Base-by-base conservation (phyloP, 1,140 invertebrate genomes). In the Hyles vespertilio region DNA sequence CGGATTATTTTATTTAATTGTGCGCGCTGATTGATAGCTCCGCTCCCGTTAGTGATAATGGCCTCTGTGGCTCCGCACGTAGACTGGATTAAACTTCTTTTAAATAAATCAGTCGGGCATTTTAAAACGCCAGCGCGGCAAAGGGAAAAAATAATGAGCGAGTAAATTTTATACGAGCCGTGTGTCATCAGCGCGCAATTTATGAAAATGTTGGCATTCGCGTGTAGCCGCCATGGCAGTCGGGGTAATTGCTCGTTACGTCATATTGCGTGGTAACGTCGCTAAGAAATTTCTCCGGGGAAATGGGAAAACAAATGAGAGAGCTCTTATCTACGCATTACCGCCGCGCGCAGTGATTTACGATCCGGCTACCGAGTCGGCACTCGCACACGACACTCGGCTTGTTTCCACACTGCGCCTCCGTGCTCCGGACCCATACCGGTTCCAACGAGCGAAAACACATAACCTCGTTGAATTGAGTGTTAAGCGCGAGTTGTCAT, bases 311-410 rank as follows among this genome's bases (percentile, higher is more conserved):
- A 84, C 80, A 87, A 86, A 84, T 83, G 77, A 80, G 79, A 78
- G 76, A 75, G 74, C 73, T 84, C 71, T 84, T 84, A 81, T 84
- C 81, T 83, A 79, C 79, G 79, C 81, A 81, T 86, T 81, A 84
- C 76, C 74, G 74, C 56, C 66, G 77, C 69, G 72, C 74, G 57
- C 69, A 56, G 76, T 84, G 79, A 85, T 84, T 85, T 85, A 85
- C 73, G 80, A 83, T 51, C 63, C 63, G 68, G 74, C 79, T 78
- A 75, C 79, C 67, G 59, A 51, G 36, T 40, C 36, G 36, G 36
- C 36, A 63, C 73, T 67, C 60, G 63, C 68, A 73, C 63, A 57
- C 69, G 61, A 63, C 56, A 11, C 57, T 32, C 59, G 61, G 61
- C 63, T 66, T 32, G 47, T 64, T 58, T 59, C 62, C 56, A 59